Evolutionary conservation across 2,888 invertebrate genomes (phyloP), one percentile per base, ranked within the genome.

Genomic region (Orthosia gothica): DNA sequence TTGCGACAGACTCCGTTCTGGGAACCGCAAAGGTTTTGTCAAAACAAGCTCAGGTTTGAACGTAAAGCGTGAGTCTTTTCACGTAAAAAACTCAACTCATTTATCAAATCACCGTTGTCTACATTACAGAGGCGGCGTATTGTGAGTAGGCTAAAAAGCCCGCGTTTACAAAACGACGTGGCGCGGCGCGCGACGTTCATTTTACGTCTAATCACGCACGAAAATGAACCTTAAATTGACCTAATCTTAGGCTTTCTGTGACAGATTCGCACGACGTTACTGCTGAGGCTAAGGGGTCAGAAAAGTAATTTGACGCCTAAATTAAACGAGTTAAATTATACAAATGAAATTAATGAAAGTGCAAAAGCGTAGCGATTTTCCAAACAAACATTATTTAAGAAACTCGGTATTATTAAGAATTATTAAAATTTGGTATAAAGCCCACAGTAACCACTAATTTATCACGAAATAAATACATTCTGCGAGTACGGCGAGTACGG

Each of bases 71-170:
- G 82, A 89, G 92, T 91, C 93, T 93, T 94, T 94, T 93, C 91
- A 93, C 86, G 89, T 90, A 91, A 93, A 83, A 94, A 93, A 93
- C 93, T 93, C 92, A 85, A 90, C 91, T 94, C 94, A 94, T 94
- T 95, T 94, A 95, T 94, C 94, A 95, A 94, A 94, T 94, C 93
- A 93, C 93, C 92, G 93, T 93, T 94, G 94, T 94, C 94, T 94
- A 93, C 94, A 93, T 94, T 93, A 94, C 92, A 89, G 91, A 88
- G 90, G 85, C 89, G 91, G 89, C 91, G 92, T 93, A 93, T 93
- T 94, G 93, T 94, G 92, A 94, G 89, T 88, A 91, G 92, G 93
- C 92, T 93, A 93, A 94, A 94, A 94, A 94, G 94, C 93, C 92
- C 92, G 89, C 91, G 90, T 91, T 90, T 90, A 91, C 91, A 93